phyloP scores from a whole-genome alignment of 2,113 vertebrate species.

The Oncorhynchus tshawytscha region DNA sequence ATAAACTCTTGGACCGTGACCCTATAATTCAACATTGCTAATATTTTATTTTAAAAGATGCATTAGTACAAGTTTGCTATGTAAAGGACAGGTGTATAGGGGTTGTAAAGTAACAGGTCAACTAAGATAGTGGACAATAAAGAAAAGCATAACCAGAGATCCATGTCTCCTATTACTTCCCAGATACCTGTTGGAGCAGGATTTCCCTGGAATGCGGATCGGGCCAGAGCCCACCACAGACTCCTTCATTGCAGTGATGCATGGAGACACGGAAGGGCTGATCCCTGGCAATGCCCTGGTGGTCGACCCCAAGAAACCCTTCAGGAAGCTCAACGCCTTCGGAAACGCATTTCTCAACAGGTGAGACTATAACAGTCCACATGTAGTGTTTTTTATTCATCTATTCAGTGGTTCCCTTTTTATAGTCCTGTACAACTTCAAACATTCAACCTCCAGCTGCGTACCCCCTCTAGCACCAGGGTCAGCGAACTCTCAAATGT shows the following conservation, averaged over 20 bases:
- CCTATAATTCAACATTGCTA: neutral
- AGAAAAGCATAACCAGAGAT: neutral
- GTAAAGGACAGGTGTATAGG: too few species aligned
- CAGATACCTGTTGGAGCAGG: conserved; percentile 97
- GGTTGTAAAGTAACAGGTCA: neutral
- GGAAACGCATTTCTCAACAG: conserved; percentile 98
- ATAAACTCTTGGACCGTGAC: neutral
- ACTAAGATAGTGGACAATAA: neutral
- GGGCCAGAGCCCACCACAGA: conserved; percentile 97
- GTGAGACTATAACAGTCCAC: conserved; percentile 54
- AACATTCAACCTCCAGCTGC: too few species aligned
- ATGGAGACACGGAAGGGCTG: conserved; percentile 89
- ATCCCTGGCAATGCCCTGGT: conserved; percentile 94
- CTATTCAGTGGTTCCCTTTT: too few species aligned
- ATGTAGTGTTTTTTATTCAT: too few species aligned
- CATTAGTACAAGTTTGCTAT: too few species aligned
- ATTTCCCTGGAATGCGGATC: conserved; percentile 97
- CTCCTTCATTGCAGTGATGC: conserved; percentile 98
- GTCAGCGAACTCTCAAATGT: too few species aligned
- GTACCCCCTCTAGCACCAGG: too few species aligned
- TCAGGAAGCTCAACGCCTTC: conserved; percentile 94
- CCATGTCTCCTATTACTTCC: neutral
- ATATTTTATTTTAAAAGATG: too few species aligned
- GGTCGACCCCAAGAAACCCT: conserved; percentile 96
- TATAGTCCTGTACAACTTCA: too few species aligned